Evolutionary conservation across 2,113 vertebrate genomes (phyloP), one percentile per base, ranked within the genome.

Genomic region (Amazona vittata): DNA sequence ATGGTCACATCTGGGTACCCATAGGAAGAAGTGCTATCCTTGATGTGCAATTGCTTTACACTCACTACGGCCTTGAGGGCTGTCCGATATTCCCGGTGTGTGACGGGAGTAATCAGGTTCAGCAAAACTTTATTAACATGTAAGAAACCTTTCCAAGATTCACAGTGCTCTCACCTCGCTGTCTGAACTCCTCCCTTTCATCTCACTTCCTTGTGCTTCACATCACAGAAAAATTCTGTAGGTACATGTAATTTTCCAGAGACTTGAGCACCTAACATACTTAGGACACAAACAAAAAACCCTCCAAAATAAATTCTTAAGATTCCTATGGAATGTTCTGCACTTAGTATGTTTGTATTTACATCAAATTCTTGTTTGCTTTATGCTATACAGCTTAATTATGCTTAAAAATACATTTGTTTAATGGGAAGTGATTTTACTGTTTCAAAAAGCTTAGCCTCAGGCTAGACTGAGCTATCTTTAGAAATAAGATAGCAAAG

Each of bases 1-100:
- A 2, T 20, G 37, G 46, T 43, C 68, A 19, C 0, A 0, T 9
- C 43, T 47, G 59, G 35, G 24, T 49, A 53, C 3, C 0, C 0
- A 3, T 2, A 41, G 62, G 31, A 41, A 62, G 47, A 52, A 69
- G 15, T 10, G 49, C 26, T 2, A 1, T n/a, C 35, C 44, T 11
- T 6, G 24, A 9, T 9, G 63, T 13, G 1, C 7, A 0, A 0
- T 22, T 14, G 21, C 25, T 1, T 1, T 13, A 21, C 25, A 1
- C 22, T 62, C 3, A 0, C 73, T 43, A 7, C 1, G 1, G 52
- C 64, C 52, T 82, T 0, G 0, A 24, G 70, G 8, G 29, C 39
- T 60, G 74, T 67, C 2, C 0, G 3, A 31, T 52, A 47, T 15
- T 22, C 47, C 39, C 31, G 44, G 1, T 11, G 11, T n/a, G 39